Base-by-base conservation (phyloP, 1,140 invertebrate genomes). In the Colletes latitarsis region DNA sequence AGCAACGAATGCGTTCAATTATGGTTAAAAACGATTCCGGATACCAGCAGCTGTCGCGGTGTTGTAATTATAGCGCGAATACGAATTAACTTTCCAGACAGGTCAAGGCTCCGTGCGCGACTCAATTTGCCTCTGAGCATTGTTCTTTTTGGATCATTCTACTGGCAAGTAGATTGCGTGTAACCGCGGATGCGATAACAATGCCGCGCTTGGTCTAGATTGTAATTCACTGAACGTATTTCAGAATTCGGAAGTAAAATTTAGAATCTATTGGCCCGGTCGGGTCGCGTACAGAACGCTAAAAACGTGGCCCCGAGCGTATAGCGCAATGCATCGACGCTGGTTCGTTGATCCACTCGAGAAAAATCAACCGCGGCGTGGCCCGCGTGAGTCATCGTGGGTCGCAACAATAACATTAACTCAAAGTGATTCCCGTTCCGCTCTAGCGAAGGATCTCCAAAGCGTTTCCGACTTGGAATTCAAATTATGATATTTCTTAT, bases 341-440 rank as follows among this genome's bases (percentile, higher is more conserved):
- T 82, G 19, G 41, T 52, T 69, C 49, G 82, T 85, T 67, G 70
- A 85, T 77, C 73, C 71, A 52, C 6, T n/a, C 53, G 73, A 84
- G 70, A 15, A 78, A 86, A 82, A 82, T 86, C 71, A 78, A 86
- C 64, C 49, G 52, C 58, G 73, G 62, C 53, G 53, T 49, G 58
- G 39, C 21, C 15, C 41, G 53, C 15, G 64, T 82, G 74, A 86
- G 66, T 86, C 80, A 85, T 67, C 53, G 4, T 30, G 57, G 30
- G 6, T 69, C 58, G n/a, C 52, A 76, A 77, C 78, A 71, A 85
- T 82, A 43, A 55, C 67, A 68, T 15, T 69, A 57, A 76, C 55
- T 75, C 10, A 57, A 52, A 69, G 19, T 70, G 39, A 75, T 53
- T 55, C 57, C 60, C 41, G 60, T 30, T 30, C 17, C 19, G 39